A percentile compares a stretch with the other conserved stretches of the same genome.
These are phyloP conservation scores for Catocala sponsa DNA, from an alignment of 2,888 invertebrate genomes.

Conservation along the genomic window DNA sequence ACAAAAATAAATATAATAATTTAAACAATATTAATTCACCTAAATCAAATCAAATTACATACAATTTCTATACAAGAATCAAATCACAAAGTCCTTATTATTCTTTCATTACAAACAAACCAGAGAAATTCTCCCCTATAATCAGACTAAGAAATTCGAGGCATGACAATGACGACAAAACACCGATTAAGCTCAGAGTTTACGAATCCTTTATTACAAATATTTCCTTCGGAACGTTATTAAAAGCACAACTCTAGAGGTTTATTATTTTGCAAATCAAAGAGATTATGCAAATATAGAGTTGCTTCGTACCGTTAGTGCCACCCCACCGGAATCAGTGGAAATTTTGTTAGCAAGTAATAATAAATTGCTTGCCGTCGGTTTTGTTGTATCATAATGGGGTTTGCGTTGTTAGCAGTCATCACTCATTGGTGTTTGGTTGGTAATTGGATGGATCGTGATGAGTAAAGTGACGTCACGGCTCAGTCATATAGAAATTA, in stretches of 20 bases:
- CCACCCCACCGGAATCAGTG: slow-evolving; percentile 34
- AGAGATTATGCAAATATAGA: slow-evolving; percentile 65
- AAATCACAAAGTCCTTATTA: slow-evolving; percentile 10
- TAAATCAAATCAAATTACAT: not conserved
- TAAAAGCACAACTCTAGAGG: slow-evolving; percentile 55
- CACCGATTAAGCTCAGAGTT: slow-evolving; percentile 24
- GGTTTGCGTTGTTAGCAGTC: slow-evolving; percentile 31
- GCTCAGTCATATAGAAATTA: no score
- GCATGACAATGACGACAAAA: slow-evolving; percentile 23
- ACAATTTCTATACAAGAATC: not conserved
- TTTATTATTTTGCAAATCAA: slow-evolving; percentile 70
- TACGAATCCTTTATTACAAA: slow-evolving; percentile 31
- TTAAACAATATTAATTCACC: no score
- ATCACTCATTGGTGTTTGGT: slow-evolving; percentile 40
- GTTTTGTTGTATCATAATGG: slow-evolving; percentile 45
- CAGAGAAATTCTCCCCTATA: slow-evolving; percentile 8
- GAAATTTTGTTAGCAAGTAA: slow-evolving; percentile 52
- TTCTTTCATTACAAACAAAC: slow-evolving; percentile 16
- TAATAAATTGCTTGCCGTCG: slow-evolving; percentile 48
- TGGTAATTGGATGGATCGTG: slow-evolving; percentile 18
- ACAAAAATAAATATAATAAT: no score
- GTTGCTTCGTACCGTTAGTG: slow-evolving; percentile 35
- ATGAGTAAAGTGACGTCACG: slow-evolving; percentile 10
- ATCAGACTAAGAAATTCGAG: slow-evolving; percentile 14
- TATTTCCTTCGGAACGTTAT: slow-evolving; percentile 43